Percentiles rank a stretch among this genome's conserved stretches.
Evolutionary conservation across 2,113 vertebrate species (phyloP).

Genomic region (Tyrannus savana): DNA sequence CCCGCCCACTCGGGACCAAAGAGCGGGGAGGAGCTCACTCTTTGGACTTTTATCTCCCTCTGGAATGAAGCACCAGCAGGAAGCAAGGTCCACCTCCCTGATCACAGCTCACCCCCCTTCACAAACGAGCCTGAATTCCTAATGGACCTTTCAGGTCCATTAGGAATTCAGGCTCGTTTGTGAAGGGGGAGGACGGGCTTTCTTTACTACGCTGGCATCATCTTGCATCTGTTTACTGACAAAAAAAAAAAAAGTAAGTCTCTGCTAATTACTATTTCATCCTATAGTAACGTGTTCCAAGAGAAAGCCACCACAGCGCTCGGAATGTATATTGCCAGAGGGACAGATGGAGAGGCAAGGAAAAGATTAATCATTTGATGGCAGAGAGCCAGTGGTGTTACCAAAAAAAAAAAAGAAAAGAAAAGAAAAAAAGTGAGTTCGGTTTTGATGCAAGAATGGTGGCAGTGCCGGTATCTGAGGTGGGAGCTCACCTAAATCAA

Average conservation of each 20-base stretch:
- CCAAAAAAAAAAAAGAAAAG: neutral
- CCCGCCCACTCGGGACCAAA: neutral
- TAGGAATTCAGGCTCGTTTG: neutral
- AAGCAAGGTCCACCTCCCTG: conserved; percentile 19
- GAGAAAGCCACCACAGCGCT: conserved; percentile 28
- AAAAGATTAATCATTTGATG: conserved; percentile 64
- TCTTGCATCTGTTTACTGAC: conserved; percentile 59
- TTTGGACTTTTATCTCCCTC: conserved; percentile 45
- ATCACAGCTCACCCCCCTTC: neutral
- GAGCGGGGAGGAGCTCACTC: neutral
- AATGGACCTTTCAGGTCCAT: neutral
- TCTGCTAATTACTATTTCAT: conserved; percentile 38
- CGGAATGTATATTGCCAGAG: neutral
- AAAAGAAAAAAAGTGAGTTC: neutral
- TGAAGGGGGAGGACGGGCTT: neutral
- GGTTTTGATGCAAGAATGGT: neutral
- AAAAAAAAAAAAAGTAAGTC: neutral
- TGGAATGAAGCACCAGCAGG: neutral
- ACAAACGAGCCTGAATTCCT: too few species aligned
- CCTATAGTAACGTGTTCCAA: conserved; percentile 13
- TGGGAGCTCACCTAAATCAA: conserved; percentile 7
- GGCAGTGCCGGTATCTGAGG: neutral
- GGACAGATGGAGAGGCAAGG: conserved; percentile 63
- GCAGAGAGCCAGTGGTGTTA: conserved; percentile 18
- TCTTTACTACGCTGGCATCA: conserved; percentile 48